Evolutionary conservation across 2,797 vertebrate genomes (phyloP), one percentile per base, ranked within the genome.

Genomic region (Alosa sapidissima): DNA sequence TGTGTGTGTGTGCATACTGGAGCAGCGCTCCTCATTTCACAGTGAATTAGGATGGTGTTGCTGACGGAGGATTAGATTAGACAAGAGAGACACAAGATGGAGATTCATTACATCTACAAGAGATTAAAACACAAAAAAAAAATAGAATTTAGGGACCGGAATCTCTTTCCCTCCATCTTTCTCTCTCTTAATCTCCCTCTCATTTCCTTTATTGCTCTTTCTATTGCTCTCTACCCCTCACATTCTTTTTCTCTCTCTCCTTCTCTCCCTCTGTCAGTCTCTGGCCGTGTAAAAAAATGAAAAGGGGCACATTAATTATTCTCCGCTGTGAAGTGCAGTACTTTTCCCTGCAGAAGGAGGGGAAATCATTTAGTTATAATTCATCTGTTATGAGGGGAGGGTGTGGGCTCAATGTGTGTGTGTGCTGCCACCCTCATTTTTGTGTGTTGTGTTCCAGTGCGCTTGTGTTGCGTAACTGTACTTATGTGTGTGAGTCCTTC

Each of bases 41-140:
- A 75, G 68, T 75, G 68, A 75, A 75, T 75, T 75, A 75, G 33
- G 68, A 6, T 41, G 33, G 33, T 3, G 68, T 33, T 33, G 33
- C 33, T 3, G 14, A 4, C 68, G 19, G 33, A 14, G 68, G 68
- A 75, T 41, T 75, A 75, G 68, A 75, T 41, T 75, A 75, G 68
- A 75, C 68, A 41, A 41, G 33, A 72, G 65, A 41, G 36, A 45
- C 68, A 75, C 68, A 45, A 75, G 68, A 75, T 75, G 68, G 33
- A 75, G 68, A 75, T 75, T 75, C 68, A 75, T 75, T 75, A 75
- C 11, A 41, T 75, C 68, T 14, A 41, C 33, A 41, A 33, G 68
- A 75, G 68, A 75, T 75, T 75, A 75, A 75, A 75, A 14, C 6
- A 75, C 33, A 45, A 41, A 75, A 41, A 41, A 41, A 75, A 75